A percentile compares a stretch with the other conserved stretches of the same genome.
These are phyloP conservation scores for Strigamia crassipes DNA, from an alignment of 2,888 invertebrate genomes.

Conservation along the genomic window DNA sequence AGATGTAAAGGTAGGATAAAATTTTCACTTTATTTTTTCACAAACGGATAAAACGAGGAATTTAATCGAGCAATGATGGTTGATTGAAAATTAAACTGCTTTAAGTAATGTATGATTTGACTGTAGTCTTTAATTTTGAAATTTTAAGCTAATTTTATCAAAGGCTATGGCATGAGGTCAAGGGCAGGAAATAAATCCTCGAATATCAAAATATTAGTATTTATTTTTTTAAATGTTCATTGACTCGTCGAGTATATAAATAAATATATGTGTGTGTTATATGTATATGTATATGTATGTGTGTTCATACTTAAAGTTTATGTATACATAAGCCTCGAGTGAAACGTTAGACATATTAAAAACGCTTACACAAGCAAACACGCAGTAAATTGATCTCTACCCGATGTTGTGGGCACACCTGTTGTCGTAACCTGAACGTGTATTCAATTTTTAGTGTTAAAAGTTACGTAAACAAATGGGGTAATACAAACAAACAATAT, in stretches of 20 bases:
- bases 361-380: conserved; percentile 1
- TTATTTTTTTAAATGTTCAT: conserved; percentile 11
- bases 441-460: conserved; percentile 15
- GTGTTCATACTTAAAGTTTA: background rate
- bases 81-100: conserved; percentile 25
- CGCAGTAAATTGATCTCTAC: conserved; percentile 14
- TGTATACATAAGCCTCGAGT: background rate
- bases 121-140: background rate
- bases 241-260: background rate
- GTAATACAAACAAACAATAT: conserved; percentile 14
- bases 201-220: background rate
- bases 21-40: conserved; percentile 15
- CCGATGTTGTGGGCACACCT: conserved; percentile 19
- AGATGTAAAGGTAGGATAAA: conserved; percentile 39
- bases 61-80: conserved; percentile 34
- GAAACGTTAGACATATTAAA: background rate
- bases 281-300: background rate
- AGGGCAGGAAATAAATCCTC: background rate
- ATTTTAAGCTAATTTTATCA: conserved; percentile 17
- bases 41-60: conserved; percentile 11
- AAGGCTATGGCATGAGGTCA: background rate
- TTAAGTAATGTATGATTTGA: background rate
- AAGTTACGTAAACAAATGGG: conserved; percentile 19
- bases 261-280: background rate
- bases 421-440: conserved; percentile 12